These are phyloP conservation scores for Fundulus diaphanus DNA, from an alignment of 2,797 vertebrate species.

Conservation along the genomic window DNA sequence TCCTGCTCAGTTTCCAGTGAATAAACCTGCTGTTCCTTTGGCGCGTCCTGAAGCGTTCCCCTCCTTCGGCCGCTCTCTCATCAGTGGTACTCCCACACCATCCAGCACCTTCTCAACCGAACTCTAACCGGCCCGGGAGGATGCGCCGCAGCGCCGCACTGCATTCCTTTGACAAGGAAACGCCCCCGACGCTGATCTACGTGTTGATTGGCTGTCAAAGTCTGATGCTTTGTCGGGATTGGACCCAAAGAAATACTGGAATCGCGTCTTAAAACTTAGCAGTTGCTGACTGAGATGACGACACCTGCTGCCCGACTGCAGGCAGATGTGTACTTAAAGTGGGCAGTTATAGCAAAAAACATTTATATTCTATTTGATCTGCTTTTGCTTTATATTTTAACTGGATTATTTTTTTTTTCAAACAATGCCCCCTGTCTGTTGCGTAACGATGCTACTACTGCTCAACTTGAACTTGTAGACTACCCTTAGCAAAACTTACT, in stretches of 20 bases:
- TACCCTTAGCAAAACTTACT: too few relatives aligned
- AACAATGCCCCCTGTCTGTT: neutral
- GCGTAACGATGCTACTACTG: neutral
- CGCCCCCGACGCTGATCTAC: slow-evolving; percentile 53
- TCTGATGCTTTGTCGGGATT: slow-evolving; percentile 53
- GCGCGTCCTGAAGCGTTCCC: slow-evolving; percentile 46
- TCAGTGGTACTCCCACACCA: slow-evolving; percentile 79
- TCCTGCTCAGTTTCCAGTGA: slow-evolving; percentile 35
- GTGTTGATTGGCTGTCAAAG: slow-evolving; percentile 64
- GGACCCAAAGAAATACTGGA: slow-evolving; percentile 44
- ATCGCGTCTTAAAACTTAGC: slow-evolving; percentile 55
- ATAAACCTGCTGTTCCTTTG: slow-evolving; percentile 26
- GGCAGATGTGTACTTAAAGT: neutral
- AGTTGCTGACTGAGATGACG: slow-evolving; percentile 37
- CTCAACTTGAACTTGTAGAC: neutral
- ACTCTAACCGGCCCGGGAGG: slow-evolving; percentile 66
- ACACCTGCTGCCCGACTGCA: too few relatives aligned
- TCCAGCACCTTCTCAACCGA: slow-evolving; percentile 81
- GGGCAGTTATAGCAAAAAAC: neutral
- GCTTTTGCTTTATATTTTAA: neutral
- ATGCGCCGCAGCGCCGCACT: slow-evolving; percentile 51
- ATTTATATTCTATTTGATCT: neutral
- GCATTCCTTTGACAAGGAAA: slow-evolving; percentile 10
- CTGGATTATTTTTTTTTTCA: neutral
- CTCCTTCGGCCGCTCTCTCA: slow-evolving; percentile 70